Evolutionary conservation across 92 coral and sea anemone genomes (phyloP).

Genomic region (Heteractis magnifica): DNA sequence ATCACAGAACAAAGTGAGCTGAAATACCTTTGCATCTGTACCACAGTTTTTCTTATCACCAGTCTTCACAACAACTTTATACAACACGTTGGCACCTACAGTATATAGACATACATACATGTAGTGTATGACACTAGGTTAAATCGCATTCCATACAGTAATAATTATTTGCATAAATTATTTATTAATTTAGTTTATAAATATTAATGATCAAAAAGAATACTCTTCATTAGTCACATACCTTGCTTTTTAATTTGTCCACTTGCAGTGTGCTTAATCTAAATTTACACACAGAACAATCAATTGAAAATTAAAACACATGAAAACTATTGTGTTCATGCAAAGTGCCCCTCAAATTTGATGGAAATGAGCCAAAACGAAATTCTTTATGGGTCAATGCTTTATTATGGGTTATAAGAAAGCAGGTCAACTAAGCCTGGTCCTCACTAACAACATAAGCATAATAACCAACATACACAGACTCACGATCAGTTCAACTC

Average conservation of each 20-base stretch:
- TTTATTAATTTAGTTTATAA: too few relatives aligned
- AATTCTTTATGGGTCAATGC: too few relatives aligned
- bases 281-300: background rate
- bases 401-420: too few relatives aligned
- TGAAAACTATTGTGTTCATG: too few relatives aligned
- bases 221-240: background rate
- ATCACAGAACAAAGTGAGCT: background rate
- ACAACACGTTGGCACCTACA: constrained; percentile 55
- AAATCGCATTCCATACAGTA: too few relatives aligned
- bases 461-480: too few relatives aligned
- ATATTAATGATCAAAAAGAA: background rate
- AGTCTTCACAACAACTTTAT: constrained; percentile 84
- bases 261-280: constrained; percentile 39
- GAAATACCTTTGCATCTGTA: constrained; percentile 89
- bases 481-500: too few relatives aligned
- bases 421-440: too few relatives aligned
- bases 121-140: background rate
- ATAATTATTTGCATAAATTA: too few relatives aligned
- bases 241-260: constrained; percentile 51
- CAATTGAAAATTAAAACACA: background rate
- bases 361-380: too few relatives aligned
- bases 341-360: too few relatives aligned
- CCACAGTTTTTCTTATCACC: constrained; percentile 91
- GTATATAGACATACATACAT: background rate
- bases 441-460: too few relatives aligned